A percentile compares a stretch with the other conserved stretches of the same genome.
phyloP scores from a whole-genome alignment of 1,140 invertebrate species.

The Bathynomus jamesi region DNA sequence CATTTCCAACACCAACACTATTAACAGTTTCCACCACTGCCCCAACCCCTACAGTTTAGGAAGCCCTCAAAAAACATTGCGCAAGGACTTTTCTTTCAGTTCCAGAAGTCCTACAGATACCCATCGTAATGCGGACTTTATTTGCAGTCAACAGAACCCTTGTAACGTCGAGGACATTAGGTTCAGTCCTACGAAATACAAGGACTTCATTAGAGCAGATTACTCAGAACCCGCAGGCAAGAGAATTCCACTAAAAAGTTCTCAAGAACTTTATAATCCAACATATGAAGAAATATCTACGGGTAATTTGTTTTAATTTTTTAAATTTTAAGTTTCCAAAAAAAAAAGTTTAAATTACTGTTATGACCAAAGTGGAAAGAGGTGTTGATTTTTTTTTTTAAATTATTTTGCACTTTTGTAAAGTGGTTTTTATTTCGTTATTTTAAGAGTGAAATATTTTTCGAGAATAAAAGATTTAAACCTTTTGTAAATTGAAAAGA shows the following conservation, averaged over 20 bases:
- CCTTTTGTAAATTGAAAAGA: no score
- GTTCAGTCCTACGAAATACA: not conserved
- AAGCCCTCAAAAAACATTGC: not conserved
- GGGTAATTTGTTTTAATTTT: conserved; percentile 4
- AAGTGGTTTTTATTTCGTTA: no score
- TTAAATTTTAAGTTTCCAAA: no score
- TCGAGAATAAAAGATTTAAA: no score
- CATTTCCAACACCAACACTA: not conserved
- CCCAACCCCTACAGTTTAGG: not conserved
- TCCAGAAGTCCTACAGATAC: not conserved
- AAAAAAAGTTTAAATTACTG: no score
- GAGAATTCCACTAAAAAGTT: conserved; percentile 8
- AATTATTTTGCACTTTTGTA: no score
- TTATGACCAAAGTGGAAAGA: no score
- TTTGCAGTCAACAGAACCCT: not conserved
- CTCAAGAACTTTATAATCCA: conserved; percentile 26
- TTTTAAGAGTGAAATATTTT: no score
- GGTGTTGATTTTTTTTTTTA: no score
- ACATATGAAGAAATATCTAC: conserved; percentile 30
- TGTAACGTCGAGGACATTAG: not conserved
- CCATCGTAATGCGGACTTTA: not conserved
- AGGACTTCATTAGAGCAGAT: not conserved
- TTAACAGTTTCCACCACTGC: not conserved
- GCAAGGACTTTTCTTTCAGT: not conserved
- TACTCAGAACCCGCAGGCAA: not conserved